Percentiles rank a stretch among this genome's conserved stretches.
phyloP scores from a whole-genome alignment of 1,140 invertebrate genomes.

The Heliothis subflexa region DNA sequence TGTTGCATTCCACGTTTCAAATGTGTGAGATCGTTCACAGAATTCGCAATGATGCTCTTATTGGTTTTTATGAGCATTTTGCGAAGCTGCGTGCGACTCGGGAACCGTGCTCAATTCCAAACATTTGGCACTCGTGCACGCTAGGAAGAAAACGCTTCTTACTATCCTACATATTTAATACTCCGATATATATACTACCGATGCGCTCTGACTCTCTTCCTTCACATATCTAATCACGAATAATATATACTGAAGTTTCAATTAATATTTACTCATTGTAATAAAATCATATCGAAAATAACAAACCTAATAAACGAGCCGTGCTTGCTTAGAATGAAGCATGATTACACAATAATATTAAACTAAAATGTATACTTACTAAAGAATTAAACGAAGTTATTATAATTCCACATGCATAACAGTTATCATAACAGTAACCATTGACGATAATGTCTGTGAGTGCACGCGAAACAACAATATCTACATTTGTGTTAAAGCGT shows the following conservation, averaged over 20 bases:
- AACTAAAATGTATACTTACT: neutral
- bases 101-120: slow-evolving; percentile 33
- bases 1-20: slow-evolving; percentile 46
- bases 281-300: slow-evolving; percentile 38
- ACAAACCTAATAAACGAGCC: slow-evolving; percentile 14
- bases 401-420: slow-evolving; percentile 13
- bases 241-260: slow-evolving; percentile 28
- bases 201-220: slow-evolving; percentile 53
- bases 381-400: neutral
- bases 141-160: slow-evolving; percentile 61
- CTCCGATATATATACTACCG: too few species aligned
- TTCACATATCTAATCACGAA: slow-evolving; percentile 41
- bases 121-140: slow-evolving; percentile 69
- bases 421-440: slow-evolving; percentile 1
- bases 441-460: slow-evolving; percentile 14
- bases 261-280: slow-evolving; percentile 35
- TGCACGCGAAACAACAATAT: slow-evolving; percentile 12
- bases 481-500: slow-evolving; percentile 6
- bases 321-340: slow-evolving; percentile 52
- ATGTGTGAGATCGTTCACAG: slow-evolving; percentile 40
- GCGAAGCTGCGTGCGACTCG: slow-evolving; percentile 33
- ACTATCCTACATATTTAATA: slow-evolving; percentile 49
- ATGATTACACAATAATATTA: slow-evolving; percentile 39
- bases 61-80: slow-evolving; percentile 19
- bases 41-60: slow-evolving; percentile 42